Evolutionary conservation across 2,888 invertebrate species (phyloP).

Genomic region (Andrena praecox): DNA sequence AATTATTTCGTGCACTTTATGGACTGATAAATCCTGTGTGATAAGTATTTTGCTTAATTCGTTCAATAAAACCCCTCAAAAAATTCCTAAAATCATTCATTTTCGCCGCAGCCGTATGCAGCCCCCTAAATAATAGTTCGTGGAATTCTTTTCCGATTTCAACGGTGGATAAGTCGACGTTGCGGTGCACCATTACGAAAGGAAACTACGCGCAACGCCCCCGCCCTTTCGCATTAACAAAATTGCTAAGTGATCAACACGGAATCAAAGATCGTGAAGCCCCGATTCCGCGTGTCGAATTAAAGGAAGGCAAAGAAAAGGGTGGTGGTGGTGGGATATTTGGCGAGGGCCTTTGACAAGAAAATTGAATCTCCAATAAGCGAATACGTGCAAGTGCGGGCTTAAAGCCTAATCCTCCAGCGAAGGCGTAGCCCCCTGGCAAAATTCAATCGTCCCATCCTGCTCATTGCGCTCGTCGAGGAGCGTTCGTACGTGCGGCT

Average conservation of each 20-base stretch:
- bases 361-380: slow-evolving; percentile 69
- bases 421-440: slow-evolving; percentile 60
- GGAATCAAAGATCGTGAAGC: background rate
- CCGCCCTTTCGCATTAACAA: background rate
- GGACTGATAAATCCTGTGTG: too few relatives aligned
- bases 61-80: too few relatives aligned
- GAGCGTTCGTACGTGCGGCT: slow-evolving; percentile 55
- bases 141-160: too few relatives aligned
- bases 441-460: slow-evolving; percentile 70
- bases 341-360: slow-evolving; percentile 44
- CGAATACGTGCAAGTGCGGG: slow-evolving; percentile 63
- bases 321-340: slow-evolving; percentile 8
- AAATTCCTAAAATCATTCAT: too few relatives aligned
- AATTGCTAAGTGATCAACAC: background rate
- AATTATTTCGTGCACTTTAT: too few relatives aligned
- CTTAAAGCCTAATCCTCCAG: slow-evolving; percentile 69
- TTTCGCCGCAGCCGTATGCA: too few relatives aligned
- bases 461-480: slow-evolving; percentile 62
- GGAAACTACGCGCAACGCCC: background rate
- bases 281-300: slow-evolving; percentile 14
- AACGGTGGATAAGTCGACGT: too few relatives aligned
- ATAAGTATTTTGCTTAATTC: too few relatives aligned
- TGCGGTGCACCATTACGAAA: too few relatives aligned
- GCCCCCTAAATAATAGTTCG: too few relatives aligned
- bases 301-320: slow-evolving; percentile 30